Evolutionary conservation across 2,888 invertebrate species (phyloP).

Genomic region (Alloplasta piceator): DNA sequence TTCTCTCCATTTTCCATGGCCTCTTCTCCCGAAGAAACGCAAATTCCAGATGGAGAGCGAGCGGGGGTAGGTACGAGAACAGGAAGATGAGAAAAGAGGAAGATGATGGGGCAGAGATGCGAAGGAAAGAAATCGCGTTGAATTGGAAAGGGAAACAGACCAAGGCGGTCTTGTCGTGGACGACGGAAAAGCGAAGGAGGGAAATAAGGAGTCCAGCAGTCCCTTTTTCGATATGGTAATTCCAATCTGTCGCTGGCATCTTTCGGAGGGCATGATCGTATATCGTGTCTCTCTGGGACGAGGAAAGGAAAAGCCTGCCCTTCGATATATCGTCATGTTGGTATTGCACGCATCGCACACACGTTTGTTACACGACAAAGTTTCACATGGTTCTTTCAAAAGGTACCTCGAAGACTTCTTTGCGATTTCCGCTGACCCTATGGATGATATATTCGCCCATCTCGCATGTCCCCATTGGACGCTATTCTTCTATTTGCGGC

Average conservation of each 20-base stretch:
- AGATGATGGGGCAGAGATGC: constrained; percentile 16
- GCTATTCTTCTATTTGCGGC: neutral
- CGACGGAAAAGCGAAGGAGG: constrained; percentile 31
- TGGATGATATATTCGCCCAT: constrained; percentile 20
- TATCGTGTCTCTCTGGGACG: constrained; percentile 36
- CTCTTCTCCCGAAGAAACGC: constrained; percentile 30
- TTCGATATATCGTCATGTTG: constrained; percentile 45
- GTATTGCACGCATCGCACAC: neutral
- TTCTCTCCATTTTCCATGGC: constrained; percentile 33
- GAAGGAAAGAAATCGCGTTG: constrained; percentile 35
- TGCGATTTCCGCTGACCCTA: constrained; percentile 53
- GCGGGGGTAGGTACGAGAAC: constrained; percentile 4
- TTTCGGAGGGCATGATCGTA: constrained; percentile 63
- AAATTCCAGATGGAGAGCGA: constrained; percentile 52
- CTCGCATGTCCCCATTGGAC: constrained; percentile 21
- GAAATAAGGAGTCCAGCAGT: constrained; percentile 63
- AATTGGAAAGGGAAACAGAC: constrained; percentile 40
- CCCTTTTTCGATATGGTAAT: constrained; percentile 72
- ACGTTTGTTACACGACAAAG: neutral
- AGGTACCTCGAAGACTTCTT: constrained; percentile 60
- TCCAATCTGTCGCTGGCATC: constrained; percentile 78
- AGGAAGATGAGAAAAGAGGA: constrained; percentile 20
- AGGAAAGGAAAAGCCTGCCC: constrained; percentile 58
- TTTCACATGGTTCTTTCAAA: constrained; percentile 50
- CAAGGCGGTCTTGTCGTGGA: constrained; percentile 18